A percentile compares a stretch with the other conserved stretches of the same genome.
Evolutionary conservation across 2,113 vertebrate genomes (phyloP).

Genomic region (Chaetodon auriga): DNA sequence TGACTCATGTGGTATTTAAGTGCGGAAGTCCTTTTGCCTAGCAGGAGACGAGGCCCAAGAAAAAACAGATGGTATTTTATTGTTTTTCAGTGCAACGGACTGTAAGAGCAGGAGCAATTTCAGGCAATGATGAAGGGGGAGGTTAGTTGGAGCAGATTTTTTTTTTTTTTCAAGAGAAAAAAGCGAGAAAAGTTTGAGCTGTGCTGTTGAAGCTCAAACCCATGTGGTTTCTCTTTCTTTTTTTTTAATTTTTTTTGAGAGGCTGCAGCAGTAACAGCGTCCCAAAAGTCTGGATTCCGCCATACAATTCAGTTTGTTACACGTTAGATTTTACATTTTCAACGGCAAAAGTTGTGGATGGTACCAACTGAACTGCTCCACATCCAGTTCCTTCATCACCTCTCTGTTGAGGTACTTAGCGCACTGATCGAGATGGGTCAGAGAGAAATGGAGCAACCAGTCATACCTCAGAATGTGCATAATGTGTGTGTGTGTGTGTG

Average conservation of each 20-base stretch:
- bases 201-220: conserved; percentile 36
- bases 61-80: conserved; percentile 79
- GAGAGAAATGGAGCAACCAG: too few relatives aligned
- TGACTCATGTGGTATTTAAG: conserved; percentile 81
- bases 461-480: too few relatives aligned
- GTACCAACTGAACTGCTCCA: too few relatives aligned
- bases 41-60: conserved; percentile 51
- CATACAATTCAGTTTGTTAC: too few relatives aligned
- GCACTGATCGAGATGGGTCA: too few relatives aligned
- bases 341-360: too few relatives aligned
- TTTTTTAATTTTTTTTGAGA: conserved; percentile 4
- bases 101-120: conserved; percentile 58
- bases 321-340: too few relatives aligned
- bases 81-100: conserved; percentile 63
- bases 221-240: conserved; percentile 45
- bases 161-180: conserved; percentile 14
- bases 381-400: too few relatives aligned
- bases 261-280: conserved; percentile 16
- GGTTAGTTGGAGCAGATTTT: conserved; percentile 5
- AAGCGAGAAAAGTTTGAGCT: conserved; percentile 22
- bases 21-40: conserved; percentile 68
- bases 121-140: conserved; percentile 28
- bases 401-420: too few relatives aligned
- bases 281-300: not conserved
- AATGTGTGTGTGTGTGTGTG: too few relatives aligned